Evolutionary conservation across 2,888 invertebrate species (phyloP), one percentile per base, ranked within the genome.

Genomic region (Tipula helvola): DNA sequence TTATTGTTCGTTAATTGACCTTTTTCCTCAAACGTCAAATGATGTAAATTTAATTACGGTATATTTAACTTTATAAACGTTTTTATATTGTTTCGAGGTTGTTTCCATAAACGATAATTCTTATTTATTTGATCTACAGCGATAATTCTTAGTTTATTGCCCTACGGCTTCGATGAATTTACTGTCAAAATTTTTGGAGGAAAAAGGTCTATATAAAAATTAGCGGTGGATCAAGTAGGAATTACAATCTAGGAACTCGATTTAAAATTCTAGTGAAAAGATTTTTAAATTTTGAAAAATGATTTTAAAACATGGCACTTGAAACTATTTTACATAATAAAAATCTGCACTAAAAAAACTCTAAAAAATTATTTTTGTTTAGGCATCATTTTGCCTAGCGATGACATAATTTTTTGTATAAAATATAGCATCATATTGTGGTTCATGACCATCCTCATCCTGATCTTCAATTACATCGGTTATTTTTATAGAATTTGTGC

Each of bases 361-460:
- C 71, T 71, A 71, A 71, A 71, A 28, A 18, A 18, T 28, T 71
- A 28, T 28, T 28, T 71, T 28, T 28, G 28, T 71, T 41, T 84
- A 84, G n/a, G 39, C 85, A 85, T 86, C 86, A 85, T 87, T 85
- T 85, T 87, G 86, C 83, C 85, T 71, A 0, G 86, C 87, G 8
- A 87, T 28, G n/a, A 87, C 87, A 85, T 87, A 87, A 87, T 87
- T 87, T 86, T 83, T 87, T 36, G 87, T 87, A 87, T 57, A 86
- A 86, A 88, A 87, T 42, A 88, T 87, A 16, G 87, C 86, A 71
- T 87, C 88, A 83, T 88, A 88, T 47, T 87, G 86, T n/a, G 87
- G 86, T 41, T 87, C 87, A 86, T 86, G 41, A 83, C 42, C 57
- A 83, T 86, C 83, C n/a, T 86, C 87, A 28, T 84, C 87, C 36